Evolutionary conservation across 1,140 invertebrate genomes (phyloP).

Genomic region (Camponotus pennsylvanicus): DNA sequence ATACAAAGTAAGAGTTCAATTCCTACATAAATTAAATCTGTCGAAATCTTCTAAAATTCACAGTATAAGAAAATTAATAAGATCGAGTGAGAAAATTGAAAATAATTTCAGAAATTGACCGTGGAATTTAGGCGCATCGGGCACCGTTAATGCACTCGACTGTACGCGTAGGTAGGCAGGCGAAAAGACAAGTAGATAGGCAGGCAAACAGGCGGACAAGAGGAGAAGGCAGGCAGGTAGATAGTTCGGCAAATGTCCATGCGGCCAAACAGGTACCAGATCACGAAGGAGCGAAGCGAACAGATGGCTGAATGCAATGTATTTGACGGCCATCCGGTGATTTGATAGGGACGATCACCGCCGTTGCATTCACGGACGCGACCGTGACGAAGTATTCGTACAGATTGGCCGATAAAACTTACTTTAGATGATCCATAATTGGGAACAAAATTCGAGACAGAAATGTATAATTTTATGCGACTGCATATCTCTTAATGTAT

Average conservation of each 20-base stretch:
- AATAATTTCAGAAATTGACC: too few species aligned
- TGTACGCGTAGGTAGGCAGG: constrained; percentile 46
- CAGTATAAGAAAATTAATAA: too few species aligned
- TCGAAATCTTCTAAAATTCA: too few species aligned
- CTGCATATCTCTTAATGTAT: too few species aligned
- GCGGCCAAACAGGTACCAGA: constrained; percentile 28
- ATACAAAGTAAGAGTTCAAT: too few species aligned
- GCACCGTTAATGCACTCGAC: background rate
- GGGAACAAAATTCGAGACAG: too few species aligned
- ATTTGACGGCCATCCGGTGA: constrained; percentile 38
- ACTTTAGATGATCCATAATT: too few species aligned
- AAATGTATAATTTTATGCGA: too few species aligned
- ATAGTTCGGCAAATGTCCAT: background rate
- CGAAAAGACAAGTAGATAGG: constrained; percentile 34
- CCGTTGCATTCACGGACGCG: constrained; percentile 2
- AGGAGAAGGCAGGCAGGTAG: constrained; percentile 27
- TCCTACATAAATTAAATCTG: too few species aligned
- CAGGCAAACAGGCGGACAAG: constrained; percentile 4
- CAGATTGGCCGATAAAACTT: background rate
- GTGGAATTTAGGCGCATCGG: background rate
- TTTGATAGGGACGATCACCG: constrained; percentile 20
- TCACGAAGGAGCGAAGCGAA: constrained; percentile 11
- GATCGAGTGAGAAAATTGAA: background rate
- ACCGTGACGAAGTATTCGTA: background rate
- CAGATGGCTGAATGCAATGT: constrained; percentile 39